Percentiles rank a stretch among this genome's conserved stretches.
Evolutionary conservation across 2,113 vertebrate genomes (phyloP).

Genomic region (Bujurquina vittata): DNA sequence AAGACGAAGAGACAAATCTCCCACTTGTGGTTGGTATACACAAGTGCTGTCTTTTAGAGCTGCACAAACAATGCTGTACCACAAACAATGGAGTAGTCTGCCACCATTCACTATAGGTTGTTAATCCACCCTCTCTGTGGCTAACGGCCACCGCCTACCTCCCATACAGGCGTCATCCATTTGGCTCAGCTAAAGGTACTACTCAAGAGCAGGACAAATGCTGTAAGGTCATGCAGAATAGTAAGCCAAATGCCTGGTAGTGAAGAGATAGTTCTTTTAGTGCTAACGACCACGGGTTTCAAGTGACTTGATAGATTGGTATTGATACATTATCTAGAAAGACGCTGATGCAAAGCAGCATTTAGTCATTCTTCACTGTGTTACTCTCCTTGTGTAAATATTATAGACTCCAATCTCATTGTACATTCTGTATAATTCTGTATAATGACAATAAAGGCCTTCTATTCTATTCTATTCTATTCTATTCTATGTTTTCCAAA

Average conservation of each 20-base stretch:
- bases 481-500: too few species aligned
- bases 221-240: conserved; percentile 35
- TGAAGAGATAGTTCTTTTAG: neutral
- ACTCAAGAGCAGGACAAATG: conserved; percentile 44
- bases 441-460: too few species aligned
- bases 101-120: conserved; percentile 72
- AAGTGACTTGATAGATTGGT: neutral
- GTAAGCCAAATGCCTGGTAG: neutral
- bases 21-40: conserved; percentile 73
- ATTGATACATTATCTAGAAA: neutral
- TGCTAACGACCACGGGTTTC: neutral
- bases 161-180: conserved; percentile 63
- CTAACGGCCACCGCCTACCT: conserved; percentile 47
- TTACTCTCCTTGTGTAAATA: neutral
- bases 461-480: too few species aligned
- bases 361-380: neutral
- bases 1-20: conserved; percentile 69
- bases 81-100: conserved; percentile 72
- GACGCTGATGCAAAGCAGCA: neutral
- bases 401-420: too few species aligned
- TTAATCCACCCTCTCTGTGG: conserved; percentile 55
- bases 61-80: conserved; percentile 71
- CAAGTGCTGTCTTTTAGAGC: conserved; percentile 58
- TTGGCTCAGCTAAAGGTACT: conserved; percentile 59
- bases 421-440: too few species aligned